Evolutionary conservation across 2,888 invertebrate species (phyloP).

Genomic region (Dryomyza anilis): DNA sequence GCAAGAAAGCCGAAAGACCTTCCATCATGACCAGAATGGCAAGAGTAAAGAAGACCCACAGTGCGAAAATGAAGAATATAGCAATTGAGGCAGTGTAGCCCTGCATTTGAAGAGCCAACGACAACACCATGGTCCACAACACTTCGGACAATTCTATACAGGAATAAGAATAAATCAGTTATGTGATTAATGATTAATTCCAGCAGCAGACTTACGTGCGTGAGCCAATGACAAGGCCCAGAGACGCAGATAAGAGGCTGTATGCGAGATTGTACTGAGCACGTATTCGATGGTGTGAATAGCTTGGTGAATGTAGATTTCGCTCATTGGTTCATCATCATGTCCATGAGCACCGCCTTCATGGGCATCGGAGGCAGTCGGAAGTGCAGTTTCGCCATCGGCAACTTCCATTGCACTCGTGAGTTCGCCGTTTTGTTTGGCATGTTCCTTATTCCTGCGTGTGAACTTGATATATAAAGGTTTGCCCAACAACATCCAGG

Average conservation of each 20-base stretch:
- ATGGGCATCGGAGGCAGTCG: constrained; percentile 49
- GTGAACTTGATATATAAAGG: constrained; percentile 73
- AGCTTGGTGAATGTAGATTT: constrained; percentile 89
- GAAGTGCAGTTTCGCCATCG: constrained; percentile 40
- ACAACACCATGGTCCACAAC: constrained; percentile 91
- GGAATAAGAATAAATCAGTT: neutral
- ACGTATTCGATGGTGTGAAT: constrained; percentile 98
- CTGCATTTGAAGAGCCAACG: constrained; percentile 71
- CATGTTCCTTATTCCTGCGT: constrained; percentile 45
- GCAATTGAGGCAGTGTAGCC: constrained; percentile 75
- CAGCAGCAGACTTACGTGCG: constrained; percentile 87
- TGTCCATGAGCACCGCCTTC: constrained; percentile 60
- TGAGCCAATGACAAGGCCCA: constrained; percentile 97
- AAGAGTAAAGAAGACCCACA: constrained; percentile 91
- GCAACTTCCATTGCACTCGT: constrained; percentile 68
- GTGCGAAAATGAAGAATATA: constrained; percentile 83
- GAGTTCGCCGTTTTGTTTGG: constrained; percentile 67
- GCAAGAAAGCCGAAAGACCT: constrained; percentile 98
- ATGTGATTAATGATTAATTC: neutral
- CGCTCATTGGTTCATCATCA: constrained; percentile 75
- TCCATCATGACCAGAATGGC: constrained; percentile 98
- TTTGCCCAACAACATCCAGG: constrained; percentile 93
- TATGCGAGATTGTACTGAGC: constrained; percentile 94
- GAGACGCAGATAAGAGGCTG: constrained; percentile 93
- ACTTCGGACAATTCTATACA: constrained; percentile 82